phyloP scores from a whole-genome alignment of 1,140 invertebrate genomes.

The Theocolax elegans region DNA sequence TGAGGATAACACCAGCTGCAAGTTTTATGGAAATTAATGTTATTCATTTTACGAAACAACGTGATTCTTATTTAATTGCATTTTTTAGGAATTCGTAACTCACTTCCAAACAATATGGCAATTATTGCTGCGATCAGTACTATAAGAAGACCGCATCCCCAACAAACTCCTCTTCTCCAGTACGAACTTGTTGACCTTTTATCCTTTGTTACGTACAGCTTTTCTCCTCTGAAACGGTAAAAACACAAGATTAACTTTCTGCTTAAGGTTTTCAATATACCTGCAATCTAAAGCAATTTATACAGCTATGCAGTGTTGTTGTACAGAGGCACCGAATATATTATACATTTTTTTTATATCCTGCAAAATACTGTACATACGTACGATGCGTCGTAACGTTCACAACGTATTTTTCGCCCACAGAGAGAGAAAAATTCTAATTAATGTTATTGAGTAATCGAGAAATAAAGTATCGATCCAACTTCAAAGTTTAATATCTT shows the following conservation, averaged over 20 bases:
- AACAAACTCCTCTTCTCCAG: conserved; percentile 75
- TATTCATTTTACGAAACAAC: not conserved
- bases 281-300: conserved; percentile 50
- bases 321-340: too few relatives aligned
- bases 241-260: conserved; percentile 3
- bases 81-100: conserved; percentile 51
- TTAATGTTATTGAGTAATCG: too few relatives aligned
- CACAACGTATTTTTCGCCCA: too few relatives aligned
- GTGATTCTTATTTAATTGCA: not conserved
- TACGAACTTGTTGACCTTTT: conserved; percentile 76
- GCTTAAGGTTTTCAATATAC: not conserved
- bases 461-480: too few relatives aligned
- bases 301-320: conserved; percentile 53
- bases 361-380: too few relatives aligned
- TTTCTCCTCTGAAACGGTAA: conserved; percentile 77
- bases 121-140: conserved; percentile 74
- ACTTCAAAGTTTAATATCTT: too few relatives aligned
- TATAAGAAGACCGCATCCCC: conserved; percentile 72
- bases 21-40: conserved; percentile 31
- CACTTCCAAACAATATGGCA: conserved; percentile 78
- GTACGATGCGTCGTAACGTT: too few relatives aligned
- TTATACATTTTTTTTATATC: too few relatives aligned
- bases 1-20: conserved; percentile 70
- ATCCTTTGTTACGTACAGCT: conserved; percentile 83
- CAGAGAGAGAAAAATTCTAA: too few relatives aligned